These are phyloP conservation scores for Hirtodrosophila alboralis DNA, from an alignment of 2,888 invertebrate genomes.

Conservation along the genomic window DNA sequence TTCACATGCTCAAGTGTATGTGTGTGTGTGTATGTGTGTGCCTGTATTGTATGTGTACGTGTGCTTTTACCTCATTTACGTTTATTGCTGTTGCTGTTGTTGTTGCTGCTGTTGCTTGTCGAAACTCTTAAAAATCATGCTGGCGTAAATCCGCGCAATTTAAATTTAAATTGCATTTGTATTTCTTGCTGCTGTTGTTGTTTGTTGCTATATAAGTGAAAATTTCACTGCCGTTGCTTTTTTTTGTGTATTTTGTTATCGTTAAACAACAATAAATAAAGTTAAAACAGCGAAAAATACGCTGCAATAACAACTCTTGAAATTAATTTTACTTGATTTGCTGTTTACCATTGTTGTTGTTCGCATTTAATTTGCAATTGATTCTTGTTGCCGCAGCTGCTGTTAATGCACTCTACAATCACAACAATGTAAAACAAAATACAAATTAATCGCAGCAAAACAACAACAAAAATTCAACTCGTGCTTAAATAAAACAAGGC, in stretches of 20 bases:
- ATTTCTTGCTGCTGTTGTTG: constrained; percentile 19
- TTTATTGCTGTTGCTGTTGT: constrained; percentile 29
- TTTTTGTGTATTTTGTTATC: constrained; percentile 20
- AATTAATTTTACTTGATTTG: constrained; percentile 34
- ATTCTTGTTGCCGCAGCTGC: constrained; percentile 42
- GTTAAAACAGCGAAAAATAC: constrained; percentile 19
- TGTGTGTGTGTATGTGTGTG: constrained; percentile 8
- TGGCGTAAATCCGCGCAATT: constrained; percentile 81
- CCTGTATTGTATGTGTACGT: constrained; percentile 6
- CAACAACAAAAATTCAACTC: constrained; percentile 6
- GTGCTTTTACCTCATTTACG: constrained; percentile 63
- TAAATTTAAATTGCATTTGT: constrained; percentile 74
- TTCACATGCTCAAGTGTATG: constrained; percentile 48
- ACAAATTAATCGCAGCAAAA: constrained; percentile 33
- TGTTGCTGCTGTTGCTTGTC: constrained; percentile 30
- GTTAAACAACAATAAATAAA: constrained; percentile 13
- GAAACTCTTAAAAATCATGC: constrained; percentile 76
- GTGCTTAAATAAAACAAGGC: neutral
- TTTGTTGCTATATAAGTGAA: constrained; percentile 44
- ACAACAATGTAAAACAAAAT: constrained; percentile 43
- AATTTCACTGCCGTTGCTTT: constrained; percentile 41
- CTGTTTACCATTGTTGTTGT: constrained; percentile 14
- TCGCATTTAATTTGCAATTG: constrained; percentile 53
- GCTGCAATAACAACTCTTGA: constrained; percentile 35
- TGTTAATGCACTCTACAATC: constrained; percentile 57